Conservation (phyloP, 2,888 invertebrate genomes). For the Pandemis corylana region DNA sequence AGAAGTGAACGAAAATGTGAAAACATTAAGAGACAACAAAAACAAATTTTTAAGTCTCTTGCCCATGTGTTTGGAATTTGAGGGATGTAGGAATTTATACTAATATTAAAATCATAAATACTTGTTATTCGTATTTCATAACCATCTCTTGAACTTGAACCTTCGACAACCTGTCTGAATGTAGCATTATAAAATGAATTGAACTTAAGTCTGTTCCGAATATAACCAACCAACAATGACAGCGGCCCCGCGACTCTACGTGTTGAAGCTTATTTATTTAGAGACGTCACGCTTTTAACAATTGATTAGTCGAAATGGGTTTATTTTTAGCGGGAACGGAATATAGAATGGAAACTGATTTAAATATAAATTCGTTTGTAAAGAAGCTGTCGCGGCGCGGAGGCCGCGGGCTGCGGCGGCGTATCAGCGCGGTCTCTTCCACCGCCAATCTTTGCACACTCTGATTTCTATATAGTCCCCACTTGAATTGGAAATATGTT, state of each 20-base stretch:
- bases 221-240: too few species aligned
- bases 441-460: not conserved
- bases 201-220: too few species aligned
- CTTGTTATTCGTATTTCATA: too few species aligned
- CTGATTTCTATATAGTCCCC: constrained; percentile 5
- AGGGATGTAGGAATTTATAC: too few species aligned
- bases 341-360: not conserved
- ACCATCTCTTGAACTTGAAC: too few species aligned
- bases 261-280: not conserved
- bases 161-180: too few species aligned
- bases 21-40: too few species aligned
- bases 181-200: too few species aligned
- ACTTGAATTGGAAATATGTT: not conserved
- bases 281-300: not conserved
- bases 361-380: constrained; percentile 7
- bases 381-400: not conserved
- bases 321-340: not conserved
- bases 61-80: too few species aligned
- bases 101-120: too few species aligned
- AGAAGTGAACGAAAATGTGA: too few species aligned
- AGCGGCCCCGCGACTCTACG: not conserved
- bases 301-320: not conserved
- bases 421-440: not conserved
- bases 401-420: not conserved
- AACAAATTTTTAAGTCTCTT: too few species aligned